Evolutionary conservation across 2,113 vertebrate species (phyloP), one percentile per base, ranked within the genome.

Genomic region (Hepsetus odoe): DNA sequence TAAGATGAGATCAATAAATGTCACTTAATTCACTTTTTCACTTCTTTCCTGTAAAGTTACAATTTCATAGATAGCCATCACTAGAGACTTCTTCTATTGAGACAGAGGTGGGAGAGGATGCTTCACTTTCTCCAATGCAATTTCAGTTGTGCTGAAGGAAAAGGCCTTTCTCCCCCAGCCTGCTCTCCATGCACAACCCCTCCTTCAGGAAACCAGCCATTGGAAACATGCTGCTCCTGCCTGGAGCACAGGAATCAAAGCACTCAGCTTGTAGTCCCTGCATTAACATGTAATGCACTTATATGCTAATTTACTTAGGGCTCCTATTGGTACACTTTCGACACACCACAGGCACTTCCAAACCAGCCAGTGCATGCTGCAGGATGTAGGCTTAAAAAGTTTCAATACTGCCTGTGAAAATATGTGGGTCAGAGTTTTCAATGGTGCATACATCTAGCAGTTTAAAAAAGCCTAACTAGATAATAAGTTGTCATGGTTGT

Each of bases 291-390:
- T 90, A 81, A 86, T 82, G 83, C 42, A 87, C 86, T 88, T 85
- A 87, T 87, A 92, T 92, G 90, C 91, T 88, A 93, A 93, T 85
- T 81, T 72, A 51, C 66, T 67, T 82, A 83, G 83, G 83, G 83
- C 38, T 86, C 91, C 91, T 74, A 44, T 87, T 75, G 91, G 85
- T 83, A 87, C 74, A 77, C 83, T 78, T 82, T 81, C 86, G 87
- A 83, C 73, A 85, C 88, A 85, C 90, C 84, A 20, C 87, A 90
- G 90, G 88, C 87, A 86, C 89, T 90, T 92, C 89, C 88, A 89
- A 86, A 82, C 77, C 85, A 89, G 86, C 79, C 88, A 86, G 72
- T 51, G 67, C 33, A 53, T 49, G 59, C 76, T 35, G 20, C 32
- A 28, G 74, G 62, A 42, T 58, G 16, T 22, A 64, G 40, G 72